These are phyloP conservation scores for Drepanosiphum platanoidis DNA, from an alignment of 2,888 invertebrate genomes.

Conservation along the genomic window DNA sequence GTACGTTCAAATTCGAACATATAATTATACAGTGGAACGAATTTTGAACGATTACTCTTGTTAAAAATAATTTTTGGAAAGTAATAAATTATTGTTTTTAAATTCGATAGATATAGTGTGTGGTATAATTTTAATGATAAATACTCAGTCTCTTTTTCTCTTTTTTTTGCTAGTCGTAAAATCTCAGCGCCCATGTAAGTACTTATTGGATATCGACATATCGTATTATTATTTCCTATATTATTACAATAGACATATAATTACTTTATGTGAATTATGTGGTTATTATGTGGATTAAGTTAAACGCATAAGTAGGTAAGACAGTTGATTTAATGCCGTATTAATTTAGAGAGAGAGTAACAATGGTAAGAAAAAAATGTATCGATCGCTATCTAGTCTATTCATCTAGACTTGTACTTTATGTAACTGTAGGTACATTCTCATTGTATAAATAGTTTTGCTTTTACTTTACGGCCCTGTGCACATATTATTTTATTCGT, in stretches of 20 bases:
- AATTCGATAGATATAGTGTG: neutral
- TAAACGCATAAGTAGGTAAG: neutral
- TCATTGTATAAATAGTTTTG: neutral
- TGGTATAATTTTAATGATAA: too few species aligned
- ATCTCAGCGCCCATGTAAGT: neutral
- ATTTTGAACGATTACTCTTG: neutral
- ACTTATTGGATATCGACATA: too few species aligned
- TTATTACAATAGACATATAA: too few species aligned
- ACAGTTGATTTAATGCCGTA: neutral
- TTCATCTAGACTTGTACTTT: neutral
- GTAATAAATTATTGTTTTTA: constrained; percentile 9
- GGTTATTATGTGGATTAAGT: neutral
- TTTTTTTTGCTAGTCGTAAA: neutral
- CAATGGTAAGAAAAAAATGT: neutral
- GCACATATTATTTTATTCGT: constrained; percentile 25
- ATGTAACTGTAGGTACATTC: neutral
- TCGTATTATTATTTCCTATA: too few species aligned
- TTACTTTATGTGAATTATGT: too few species aligned
- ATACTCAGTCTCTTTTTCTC: neutral
- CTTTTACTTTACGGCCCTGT: constrained; percentile 50
- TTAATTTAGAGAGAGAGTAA: neutral
- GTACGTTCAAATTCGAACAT: too few species aligned
- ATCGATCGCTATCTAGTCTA: neutral
- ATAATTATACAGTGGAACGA: too few species aligned
- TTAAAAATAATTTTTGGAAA: constrained; percentile 13